Base-by-base conservation (phyloP, 2,113 vertebrate species). In the Probosciger aterrimus region DNA sequence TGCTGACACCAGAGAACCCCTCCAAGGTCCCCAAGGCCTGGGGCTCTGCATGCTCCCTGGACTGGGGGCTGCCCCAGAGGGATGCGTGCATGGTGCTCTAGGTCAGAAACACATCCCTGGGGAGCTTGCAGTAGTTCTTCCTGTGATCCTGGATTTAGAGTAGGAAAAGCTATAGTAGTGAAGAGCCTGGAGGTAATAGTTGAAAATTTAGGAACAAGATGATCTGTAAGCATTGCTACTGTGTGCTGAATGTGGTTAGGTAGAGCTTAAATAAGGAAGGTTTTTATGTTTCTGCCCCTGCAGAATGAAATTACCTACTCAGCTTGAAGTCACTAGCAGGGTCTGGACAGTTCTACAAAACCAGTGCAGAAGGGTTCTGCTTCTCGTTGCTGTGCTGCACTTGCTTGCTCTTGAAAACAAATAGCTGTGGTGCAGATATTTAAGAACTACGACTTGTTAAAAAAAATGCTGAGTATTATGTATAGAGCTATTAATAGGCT, bases 41-140 rank as follows among this genome's bases (percentile, higher is more conserved):
- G 53, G 59, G 12, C 35, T 73, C 12, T 30, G 41, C 4, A 1
- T 14, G 44, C n/a, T 53, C 18, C 28, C 39, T 28, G 46, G 10
- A 30, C 15, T 14, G 2, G 1, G 37, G 65, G 23, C 47, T 71
- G 67, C 41, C 59, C n/a, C 9, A 4, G 30, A 3, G 31, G 68
- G 35, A 35, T 50, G 35, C 25, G 1, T 9, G 62, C 44, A 0
- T 2, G 11, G 25, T 39, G 52, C 46, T 44, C 28, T 24, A 0
- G 7, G 3, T 30, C 33, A 14, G 78, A 19, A 44, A 6, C 3
- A 0, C 2, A 8, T 41, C 76, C 47, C 20, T 9, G 43, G 20
- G 31, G 23, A 64, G 6, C 39, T 30, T 17, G 57, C 0, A 11
- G 39, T 24, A 9, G 28, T 55, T 64, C 31, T 57, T 44, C 28